A percentile compares a stretch with the other conserved stretches of the same genome.
These are phyloP conservation scores for Teleogryllus oceanicus DNA, from an alignment of 2,888 invertebrate genomes.

Conservation along the genomic window DNA sequence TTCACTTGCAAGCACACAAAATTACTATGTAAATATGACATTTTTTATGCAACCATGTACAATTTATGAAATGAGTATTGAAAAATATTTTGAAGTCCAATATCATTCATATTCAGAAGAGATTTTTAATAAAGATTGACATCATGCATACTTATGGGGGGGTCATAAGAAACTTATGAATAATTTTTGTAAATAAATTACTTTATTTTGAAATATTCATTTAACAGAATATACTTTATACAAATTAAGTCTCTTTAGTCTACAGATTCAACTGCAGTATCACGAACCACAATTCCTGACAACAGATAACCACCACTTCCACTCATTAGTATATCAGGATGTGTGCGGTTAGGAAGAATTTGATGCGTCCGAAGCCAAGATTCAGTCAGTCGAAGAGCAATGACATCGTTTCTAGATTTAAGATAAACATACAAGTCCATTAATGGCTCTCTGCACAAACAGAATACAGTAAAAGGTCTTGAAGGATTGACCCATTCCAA, in stretches of 20 bases:
- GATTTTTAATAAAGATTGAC: no score
- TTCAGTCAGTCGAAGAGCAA: conserved; percentile 74
- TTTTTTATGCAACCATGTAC: no score
- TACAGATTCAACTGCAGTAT: conserved; percentile 7
- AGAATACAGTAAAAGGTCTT: conserved; percentile 81
- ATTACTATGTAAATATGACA: no score
- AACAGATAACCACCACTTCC: conserved; percentile 85
- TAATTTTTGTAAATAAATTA: no score
- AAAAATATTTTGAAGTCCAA: no score
- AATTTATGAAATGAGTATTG: no score
- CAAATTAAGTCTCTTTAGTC: neutral
- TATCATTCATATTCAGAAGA: no score
- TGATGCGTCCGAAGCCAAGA: conserved; percentile 90
- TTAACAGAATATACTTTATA: no score
- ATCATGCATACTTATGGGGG: no score
- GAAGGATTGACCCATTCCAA: conserved; percentile 75
- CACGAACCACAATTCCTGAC: conserved; percentile 56
- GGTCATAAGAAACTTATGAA: no score
- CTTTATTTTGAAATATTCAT: no score
- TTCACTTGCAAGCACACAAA: no score
- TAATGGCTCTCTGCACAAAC: conserved; percentile 74
- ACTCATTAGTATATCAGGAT: conserved; percentile 90
- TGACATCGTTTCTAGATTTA: conserved; percentile 66
- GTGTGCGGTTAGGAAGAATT: conserved; percentile 84
- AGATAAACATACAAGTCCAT: conserved; percentile 77